These are phyloP conservation scores for Choreutis nemorana DNA, from an alignment of 2,888 invertebrate species.

Conservation along the genomic window DNA sequence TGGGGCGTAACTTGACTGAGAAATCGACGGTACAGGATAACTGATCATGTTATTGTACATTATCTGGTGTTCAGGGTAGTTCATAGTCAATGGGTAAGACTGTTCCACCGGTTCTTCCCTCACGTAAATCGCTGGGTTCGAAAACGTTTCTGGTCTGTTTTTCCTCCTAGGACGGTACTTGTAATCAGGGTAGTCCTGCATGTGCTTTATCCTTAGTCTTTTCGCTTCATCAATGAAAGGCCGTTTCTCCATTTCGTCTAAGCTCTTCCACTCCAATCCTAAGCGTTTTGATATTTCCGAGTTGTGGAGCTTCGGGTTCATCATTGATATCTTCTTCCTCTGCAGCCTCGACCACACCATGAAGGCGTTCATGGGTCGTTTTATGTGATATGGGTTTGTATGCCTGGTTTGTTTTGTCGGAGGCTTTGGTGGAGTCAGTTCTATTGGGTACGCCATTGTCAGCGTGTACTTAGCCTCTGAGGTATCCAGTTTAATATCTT, in stretches of 20 bases:
- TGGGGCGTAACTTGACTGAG: constrained; percentile 37
- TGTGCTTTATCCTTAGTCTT: constrained; percentile 73
- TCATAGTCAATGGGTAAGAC: constrained; percentile 36
- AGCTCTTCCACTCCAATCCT: constrained; percentile 85
- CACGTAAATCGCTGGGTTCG: constrained; percentile 31
- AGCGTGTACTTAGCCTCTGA: too few species aligned
- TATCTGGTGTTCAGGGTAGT: constrained; percentile 41
- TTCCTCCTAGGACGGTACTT: constrained; percentile 73
- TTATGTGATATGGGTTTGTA: constrained; percentile 75
- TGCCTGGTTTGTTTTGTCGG: constrained; percentile 61
- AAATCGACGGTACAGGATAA: constrained; percentile 40
- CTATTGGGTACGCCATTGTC: constrained; percentile 44
- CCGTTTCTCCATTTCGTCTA: constrained; percentile 79
- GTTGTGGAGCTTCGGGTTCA: constrained; percentile 82
- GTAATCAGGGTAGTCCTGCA: constrained; percentile 77
- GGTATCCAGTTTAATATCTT: too few species aligned
- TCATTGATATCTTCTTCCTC: constrained; percentile 81
- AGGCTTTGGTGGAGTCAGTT: constrained; percentile 26
- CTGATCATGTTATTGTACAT: constrained; percentile 55
- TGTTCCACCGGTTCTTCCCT: constrained; percentile 42
- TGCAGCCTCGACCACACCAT: constrained; percentile 98
- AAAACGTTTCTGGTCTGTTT: constrained; percentile 55
- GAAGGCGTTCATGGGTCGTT: constrained; percentile 98
- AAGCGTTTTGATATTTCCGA: constrained; percentile 83
- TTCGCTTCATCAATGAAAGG: constrained; percentile 93